phyloP scores from a whole-genome alignment of 2,113 vertebrate species.

The Brachypodius melanocephalos region DNA sequence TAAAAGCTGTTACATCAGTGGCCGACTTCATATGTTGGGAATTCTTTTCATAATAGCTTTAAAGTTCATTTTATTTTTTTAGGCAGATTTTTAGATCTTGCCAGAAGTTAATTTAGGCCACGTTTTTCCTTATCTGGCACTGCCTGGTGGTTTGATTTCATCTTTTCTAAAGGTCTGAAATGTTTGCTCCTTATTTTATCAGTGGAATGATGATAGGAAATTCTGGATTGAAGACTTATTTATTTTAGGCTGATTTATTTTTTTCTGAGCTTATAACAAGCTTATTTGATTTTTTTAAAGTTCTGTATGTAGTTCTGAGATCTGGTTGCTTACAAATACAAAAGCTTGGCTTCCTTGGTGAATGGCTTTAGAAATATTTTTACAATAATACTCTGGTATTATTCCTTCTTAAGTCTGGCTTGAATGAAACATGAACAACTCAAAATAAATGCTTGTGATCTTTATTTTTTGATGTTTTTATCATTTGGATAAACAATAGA shows the following conservation, averaged over 20 bases:
- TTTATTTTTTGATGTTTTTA: background rate
- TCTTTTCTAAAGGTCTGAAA: constrained; percentile 1
- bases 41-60: background rate
- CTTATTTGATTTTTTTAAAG: background rate
- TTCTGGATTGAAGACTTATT: background rate
- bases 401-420: background rate
- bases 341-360: constrained; percentile 14
- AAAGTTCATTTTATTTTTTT: background rate
- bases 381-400: background rate
- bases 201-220: background rate
- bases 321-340: background rate
- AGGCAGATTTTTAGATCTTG: background rate
- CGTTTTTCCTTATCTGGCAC: background rate
- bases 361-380: background rate
- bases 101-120: constrained; percentile 1
- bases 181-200: background rate
- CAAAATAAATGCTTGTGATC: background rate
- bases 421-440: background rate
- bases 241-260: background rate
- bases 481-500: background rate
- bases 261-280: background rate
- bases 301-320: background rate
- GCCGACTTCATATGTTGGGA: background rate
- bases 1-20: background rate
- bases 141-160: background rate